phyloP scores from a whole-genome alignment of 2,797 vertebrate species.

The Gambusia yucatana region DNA sequence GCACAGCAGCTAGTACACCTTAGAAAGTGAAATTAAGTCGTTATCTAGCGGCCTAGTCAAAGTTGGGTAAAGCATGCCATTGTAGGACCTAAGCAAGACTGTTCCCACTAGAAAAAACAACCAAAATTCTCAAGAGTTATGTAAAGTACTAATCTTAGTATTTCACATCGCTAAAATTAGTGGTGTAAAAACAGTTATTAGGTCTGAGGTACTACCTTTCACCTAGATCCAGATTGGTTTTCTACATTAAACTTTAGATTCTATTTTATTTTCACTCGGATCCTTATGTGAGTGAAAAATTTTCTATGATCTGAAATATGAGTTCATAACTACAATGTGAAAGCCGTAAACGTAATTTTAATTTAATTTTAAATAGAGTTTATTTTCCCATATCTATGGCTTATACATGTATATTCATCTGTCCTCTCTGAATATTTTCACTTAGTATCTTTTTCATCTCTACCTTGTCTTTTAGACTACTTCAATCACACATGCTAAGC shows the following conservation, averaged over 20 bases:
- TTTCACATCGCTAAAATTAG: too few relatives aligned
- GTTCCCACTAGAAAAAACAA: background rate
- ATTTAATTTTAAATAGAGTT: background rate
- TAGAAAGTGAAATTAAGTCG: background rate
- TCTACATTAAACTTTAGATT: background rate
- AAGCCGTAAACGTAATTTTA: background rate
- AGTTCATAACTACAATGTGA: background rate
- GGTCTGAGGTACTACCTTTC: background rate
- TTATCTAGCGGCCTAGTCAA: background rate
- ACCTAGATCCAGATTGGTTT: background rate
- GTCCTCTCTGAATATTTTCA: constrained; percentile 18
- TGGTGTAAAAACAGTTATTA: background rate
- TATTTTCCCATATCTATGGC: background rate
- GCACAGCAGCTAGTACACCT: background rate
- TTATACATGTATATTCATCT: constrained; percentile 1
- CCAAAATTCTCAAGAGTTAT: too few relatives aligned
- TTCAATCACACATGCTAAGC: constrained; percentile 41
- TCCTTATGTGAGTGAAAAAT: background rate
- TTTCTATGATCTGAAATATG: background rate
- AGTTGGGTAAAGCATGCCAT: too few relatives aligned
- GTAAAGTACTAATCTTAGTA: too few relatives aligned
- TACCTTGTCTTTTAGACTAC: constrained; percentile 18
- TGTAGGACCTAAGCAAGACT: background rate
- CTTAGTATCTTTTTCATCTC: constrained; percentile 10
- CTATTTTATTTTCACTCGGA: background rate